Evolutionary conservation across 2,797 vertebrate species (phyloP).

Genomic region (Menidia menidia): DNA sequence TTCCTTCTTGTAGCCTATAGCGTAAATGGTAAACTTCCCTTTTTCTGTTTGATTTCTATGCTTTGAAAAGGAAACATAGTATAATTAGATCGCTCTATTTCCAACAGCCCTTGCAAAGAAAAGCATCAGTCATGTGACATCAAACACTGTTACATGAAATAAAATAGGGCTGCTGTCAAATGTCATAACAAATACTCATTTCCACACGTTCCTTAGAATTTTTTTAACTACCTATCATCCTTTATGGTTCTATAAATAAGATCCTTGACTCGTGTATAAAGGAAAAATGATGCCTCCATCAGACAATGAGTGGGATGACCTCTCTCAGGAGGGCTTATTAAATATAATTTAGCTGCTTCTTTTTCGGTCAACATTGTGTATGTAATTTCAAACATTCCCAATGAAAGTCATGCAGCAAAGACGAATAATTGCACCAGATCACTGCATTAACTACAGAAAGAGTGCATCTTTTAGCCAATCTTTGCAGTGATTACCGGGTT

Average conservation of each 20-base stretch:
- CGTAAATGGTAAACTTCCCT: too few relatives aligned
- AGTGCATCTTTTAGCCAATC: conserved; percentile 41
- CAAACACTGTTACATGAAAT: not conserved
- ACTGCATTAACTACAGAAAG: conserved; percentile 28
- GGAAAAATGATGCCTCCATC: conserved; percentile 35
- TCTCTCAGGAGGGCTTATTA: conserved; percentile 72
- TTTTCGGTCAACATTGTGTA: conserved; percentile 25
- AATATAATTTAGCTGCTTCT: conserved; percentile 50
- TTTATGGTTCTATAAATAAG: conserved; percentile 7
- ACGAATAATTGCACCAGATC: conserved; percentile 27
- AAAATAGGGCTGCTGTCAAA: not conserved
- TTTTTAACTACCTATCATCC: not conserved
- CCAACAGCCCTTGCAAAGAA: too few relatives aligned
- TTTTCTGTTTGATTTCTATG: conserved; percentile 3
- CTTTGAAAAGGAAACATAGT: too few relatives aligned
- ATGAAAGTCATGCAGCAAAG: conserved; percentile 1
- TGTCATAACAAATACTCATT: conserved; percentile 1
- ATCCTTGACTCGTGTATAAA: conserved; percentile 47
- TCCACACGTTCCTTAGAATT: conserved; percentile 12
- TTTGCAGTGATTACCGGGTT: conserved; percentile 45
- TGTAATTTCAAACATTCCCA: conserved; percentile 35
- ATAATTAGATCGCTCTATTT: too few relatives aligned
- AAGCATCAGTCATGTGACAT: too few relatives aligned
- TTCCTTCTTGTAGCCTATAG: too few relatives aligned
- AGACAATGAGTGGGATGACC: conserved; percentile 33